Percentiles rank a stretch among this genome's conserved stretches.
Evolutionary conservation across 64 coral and sea anemone genomes (phyloP).

Genomic region (Porites lutea): DNA sequence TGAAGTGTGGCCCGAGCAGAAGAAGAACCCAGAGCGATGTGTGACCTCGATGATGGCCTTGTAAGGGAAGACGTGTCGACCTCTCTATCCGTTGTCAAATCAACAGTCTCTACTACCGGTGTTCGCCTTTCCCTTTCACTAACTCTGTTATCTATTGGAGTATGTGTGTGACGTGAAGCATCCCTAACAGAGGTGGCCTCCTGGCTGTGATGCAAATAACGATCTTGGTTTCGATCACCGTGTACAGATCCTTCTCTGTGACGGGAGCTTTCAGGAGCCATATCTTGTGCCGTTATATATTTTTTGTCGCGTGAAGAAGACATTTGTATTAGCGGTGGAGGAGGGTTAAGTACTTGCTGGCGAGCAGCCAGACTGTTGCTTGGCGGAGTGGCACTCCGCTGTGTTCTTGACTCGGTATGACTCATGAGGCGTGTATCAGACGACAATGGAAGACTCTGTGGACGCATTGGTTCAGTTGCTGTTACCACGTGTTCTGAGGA

Average conservation of each 20-base stretch:
- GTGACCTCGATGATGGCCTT: constrained; percentile 11
- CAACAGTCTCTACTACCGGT: constrained; percentile 52
- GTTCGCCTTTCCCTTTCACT: constrained; percentile 27
- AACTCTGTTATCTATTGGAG: background rate
- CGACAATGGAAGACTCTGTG: constrained; percentile 31
- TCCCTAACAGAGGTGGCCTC: background rate
- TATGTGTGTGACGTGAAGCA: background rate
- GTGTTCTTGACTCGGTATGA: constrained; percentile 11
- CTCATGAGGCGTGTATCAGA: background rate
- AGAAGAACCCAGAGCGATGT: background rate
- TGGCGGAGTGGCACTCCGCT: constrained; percentile 28
- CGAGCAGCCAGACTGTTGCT: background rate
- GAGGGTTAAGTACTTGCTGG: constrained; percentile 64
- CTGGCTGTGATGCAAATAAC: background rate
- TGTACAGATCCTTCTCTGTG: constrained; percentile 23
- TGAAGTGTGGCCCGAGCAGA: constrained; percentile 86
- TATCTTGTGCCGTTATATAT: background rate
- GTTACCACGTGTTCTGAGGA: background rate
- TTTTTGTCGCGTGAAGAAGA: constrained; percentile 72
- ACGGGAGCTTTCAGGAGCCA: constrained; percentile 4
- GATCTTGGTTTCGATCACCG: background rate
- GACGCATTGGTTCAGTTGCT: constrained; percentile 2
- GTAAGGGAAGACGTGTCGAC: background rate
- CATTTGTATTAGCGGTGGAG: constrained; percentile 90
- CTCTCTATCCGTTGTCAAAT: constrained; percentile 57